Evolutionary conservation across 2,888 invertebrate genomes (phyloP), one percentile per base, ranked within the genome.

Genomic region (Oligia latruncula): DNA sequence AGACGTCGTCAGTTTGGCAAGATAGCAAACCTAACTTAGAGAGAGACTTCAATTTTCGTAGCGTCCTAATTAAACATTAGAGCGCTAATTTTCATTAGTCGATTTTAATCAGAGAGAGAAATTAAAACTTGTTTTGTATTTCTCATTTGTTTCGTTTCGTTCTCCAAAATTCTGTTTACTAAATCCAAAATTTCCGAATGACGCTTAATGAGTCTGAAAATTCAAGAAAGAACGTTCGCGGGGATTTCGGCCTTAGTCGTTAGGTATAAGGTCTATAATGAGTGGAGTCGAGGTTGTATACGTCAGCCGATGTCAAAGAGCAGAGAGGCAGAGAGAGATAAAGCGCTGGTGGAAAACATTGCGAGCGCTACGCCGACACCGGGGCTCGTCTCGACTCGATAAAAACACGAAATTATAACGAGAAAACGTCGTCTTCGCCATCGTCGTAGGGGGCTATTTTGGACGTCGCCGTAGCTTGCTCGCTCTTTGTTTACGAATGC

Each of bases 261-360:
- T 76, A 3, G 71, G 35, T 71, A 91, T 95, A 96, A 92, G 93
- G 95, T 93, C 90, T 92, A 92, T 85, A 90, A 92, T 90, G 88
- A 86, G 85, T 68, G 65, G 85, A 87, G 83, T 83, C 84, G 91
- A 89, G 92, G 92, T 93, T 93, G 93, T 90, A 86, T 91, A 92
- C 95, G 94, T 95, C 95, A 95, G 93, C 89, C 92, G 93, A 94
- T 96, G 96, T 96, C 96, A 96, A 95, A 96, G 96, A 96, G 96
- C 95, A 95, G 92, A 93, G 92, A 94, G 92, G 90, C 91, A 92
- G 92, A 92, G 92, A 93, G 93, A 95, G 95, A 95, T 95, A 95
- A 95, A 95, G 92, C 93, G 93, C 92, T 91, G 92, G 93, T 95
- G 96, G 95, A 95, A 95, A 95, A 96, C 94, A 96, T 93, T 92